Evolutionary conservation across 2,797 vertebrate species (phyloP).

Genomic region (Diplodus sargus): DNA sequence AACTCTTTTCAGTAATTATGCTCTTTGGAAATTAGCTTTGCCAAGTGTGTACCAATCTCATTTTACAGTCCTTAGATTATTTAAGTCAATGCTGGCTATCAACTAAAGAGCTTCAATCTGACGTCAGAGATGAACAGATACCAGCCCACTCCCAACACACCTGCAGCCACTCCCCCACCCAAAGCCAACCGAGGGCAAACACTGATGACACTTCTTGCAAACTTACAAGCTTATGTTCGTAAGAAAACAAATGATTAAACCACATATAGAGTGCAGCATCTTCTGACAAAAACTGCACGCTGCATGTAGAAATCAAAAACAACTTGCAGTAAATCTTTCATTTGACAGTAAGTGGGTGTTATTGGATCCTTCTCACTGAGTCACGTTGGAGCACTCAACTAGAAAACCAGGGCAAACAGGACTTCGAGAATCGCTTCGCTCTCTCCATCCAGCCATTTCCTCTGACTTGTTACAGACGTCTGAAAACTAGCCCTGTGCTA

Average conservation of each 20-base stretch:
- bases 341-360: conserved; percentile 26
- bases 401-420: not conserved
- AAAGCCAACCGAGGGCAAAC: too few relatives aligned
- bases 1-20: too few relatives aligned
- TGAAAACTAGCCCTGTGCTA: conserved; percentile 14
- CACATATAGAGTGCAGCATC: not conserved
- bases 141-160: too few relatives aligned
- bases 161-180: too few relatives aligned
- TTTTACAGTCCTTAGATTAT: too few relatives aligned
- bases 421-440: not conserved
- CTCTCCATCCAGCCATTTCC: conserved; percentile 18
- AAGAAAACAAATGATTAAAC: not conserved
- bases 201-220: not conserved
- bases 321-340: conserved; percentile 3
- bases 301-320: not conserved
- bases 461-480: conserved; percentile 13
- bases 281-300: conserved; percentile 2
- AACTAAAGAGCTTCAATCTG: too few relatives aligned
- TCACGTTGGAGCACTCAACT: not conserved
- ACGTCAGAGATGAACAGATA: too few relatives aligned
- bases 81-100: too few relatives aligned
- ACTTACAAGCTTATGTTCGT: not conserved
- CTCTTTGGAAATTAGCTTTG: too few relatives aligned
- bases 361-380: not conserved
- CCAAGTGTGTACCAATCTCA: too few relatives aligned